These are phyloP conservation scores for Eupelmus urozonus DNA, from an alignment of 2,888 invertebrate genomes.

Conservation along the genomic window DNA sequence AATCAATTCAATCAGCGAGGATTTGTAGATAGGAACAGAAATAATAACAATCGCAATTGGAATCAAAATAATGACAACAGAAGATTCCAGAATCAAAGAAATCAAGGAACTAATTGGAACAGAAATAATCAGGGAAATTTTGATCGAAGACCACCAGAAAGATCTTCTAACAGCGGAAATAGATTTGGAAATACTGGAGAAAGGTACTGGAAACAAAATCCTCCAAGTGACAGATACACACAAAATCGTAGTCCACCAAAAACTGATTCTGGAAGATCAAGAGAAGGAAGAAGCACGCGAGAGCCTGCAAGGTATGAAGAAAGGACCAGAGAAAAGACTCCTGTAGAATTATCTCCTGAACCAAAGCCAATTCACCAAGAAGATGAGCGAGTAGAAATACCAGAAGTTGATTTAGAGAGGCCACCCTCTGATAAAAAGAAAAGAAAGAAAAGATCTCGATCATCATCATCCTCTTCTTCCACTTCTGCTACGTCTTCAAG, in stretches of 20 bases:
- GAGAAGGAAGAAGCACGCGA: conserved; percentile 40
- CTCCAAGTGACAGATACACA: conserved; percentile 47
- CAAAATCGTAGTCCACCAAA: conserved; percentile 53
- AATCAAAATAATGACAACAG: conserved; percentile 60
- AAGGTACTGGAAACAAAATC: conserved; percentile 53
- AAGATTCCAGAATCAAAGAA: conserved; percentile 57
- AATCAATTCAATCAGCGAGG: conserved; percentile 60
- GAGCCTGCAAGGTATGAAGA: conserved; percentile 42
- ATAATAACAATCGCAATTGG: conserved; percentile 52
- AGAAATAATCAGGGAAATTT: conserved; percentile 58
- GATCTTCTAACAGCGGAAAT: conserved; percentile 46
- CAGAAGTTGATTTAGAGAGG: conserved; percentile 49
- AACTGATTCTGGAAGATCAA: conserved; percentile 47
- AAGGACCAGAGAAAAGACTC: conserved; percentile 48
- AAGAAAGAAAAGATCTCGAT: conserved; percentile 56
- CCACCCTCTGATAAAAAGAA: conserved; percentile 53
- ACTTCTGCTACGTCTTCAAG: conserved; percentile 68
- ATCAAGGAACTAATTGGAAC: conserved; percentile 57
- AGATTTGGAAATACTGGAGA: conserved; percentile 50
- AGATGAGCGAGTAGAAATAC: conserved; percentile 43
- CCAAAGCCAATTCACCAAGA: conserved; percentile 49
- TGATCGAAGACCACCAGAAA: conserved; percentile 53
- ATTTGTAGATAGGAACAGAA: conserved; percentile 60
- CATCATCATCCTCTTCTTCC: conserved; percentile 61
- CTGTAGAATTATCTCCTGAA: conserved; percentile 48